Percentiles rank a stretch among this genome's conserved stretches.
Conservation (phyloP, 1,140 invertebrate species). For the Pseudomyrmex sp. region DNA sequence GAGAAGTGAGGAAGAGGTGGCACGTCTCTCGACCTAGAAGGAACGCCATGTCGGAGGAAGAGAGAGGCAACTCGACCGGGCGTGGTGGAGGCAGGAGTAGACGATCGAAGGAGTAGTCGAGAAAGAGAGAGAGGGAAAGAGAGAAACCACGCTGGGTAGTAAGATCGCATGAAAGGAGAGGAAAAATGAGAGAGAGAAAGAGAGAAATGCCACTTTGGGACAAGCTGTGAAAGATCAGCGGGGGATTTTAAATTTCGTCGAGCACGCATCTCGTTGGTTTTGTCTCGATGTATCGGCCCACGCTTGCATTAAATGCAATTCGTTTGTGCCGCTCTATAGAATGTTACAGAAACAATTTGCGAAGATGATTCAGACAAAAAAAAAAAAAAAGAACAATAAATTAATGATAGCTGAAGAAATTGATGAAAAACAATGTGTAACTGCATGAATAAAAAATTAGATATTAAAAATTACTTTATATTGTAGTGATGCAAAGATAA, state of each 20-base stretch:
- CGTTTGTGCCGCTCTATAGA: background rate
- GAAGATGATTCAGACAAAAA: too few relatives aligned
- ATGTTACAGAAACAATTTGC: background rate
- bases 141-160: background rate
- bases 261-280: background rate
- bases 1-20: constrained; percentile 66
- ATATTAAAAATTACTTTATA: background rate
- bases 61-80: background rate
- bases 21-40: constrained; percentile 47
- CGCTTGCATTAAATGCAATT: background rate
- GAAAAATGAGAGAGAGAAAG: background rate
- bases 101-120: constrained; percentile 27
- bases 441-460: background rate
- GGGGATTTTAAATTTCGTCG: constrained; percentile 34
- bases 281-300: background rate
- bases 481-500: background rate
- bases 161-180: too few relatives aligned
- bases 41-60: constrained; percentile 25
- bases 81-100: background rate
- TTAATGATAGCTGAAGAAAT: background rate
- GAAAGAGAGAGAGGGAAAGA: constrained; percentile 4
- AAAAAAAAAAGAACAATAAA: background rate
- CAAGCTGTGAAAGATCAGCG: constrained; percentile 29
- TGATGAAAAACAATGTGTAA: background rate
- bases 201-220: background rate